Percentiles rank a stretch among this genome's conserved stretches.
phyloP scores from a whole-genome alignment of 2,888 invertebrate genomes.

The Cryptocheilus praepositus region DNA sequence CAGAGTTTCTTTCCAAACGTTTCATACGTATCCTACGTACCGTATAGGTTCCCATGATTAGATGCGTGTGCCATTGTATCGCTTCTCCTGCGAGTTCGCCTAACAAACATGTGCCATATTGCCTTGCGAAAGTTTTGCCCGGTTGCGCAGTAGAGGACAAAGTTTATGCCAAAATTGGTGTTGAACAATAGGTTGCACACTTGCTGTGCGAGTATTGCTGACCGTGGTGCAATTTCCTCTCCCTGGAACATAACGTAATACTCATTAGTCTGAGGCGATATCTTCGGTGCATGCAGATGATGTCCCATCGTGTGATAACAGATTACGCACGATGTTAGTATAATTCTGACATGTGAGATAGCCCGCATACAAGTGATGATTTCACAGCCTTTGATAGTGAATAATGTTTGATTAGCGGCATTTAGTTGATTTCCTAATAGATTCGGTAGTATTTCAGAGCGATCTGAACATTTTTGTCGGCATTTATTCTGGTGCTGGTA shows the following conservation, averaged over 20 bases:
- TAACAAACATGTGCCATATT: conserved; percentile 69
- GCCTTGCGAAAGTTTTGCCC: conserved; percentile 87
- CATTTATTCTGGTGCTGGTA: too few species aligned
- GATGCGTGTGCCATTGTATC: conserved; percentile 71
- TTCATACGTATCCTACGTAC: not conserved
- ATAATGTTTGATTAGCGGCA: too few species aligned
- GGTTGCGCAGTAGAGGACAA: conserved; percentile 87
- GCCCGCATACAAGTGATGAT: too few species aligned
- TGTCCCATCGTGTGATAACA: too few species aligned
- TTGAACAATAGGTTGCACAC: conserved; percentile 83
- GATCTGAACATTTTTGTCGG: too few species aligned
- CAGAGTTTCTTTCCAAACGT: too few species aligned
- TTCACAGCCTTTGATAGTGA: too few species aligned
- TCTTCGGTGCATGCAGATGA: too few species aligned
- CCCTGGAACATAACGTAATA: conserved; percentile 46
- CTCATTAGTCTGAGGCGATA: conserved; percentile 7
- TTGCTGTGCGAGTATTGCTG: conserved; percentile 80
- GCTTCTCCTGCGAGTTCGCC: conserved; percentile 44
- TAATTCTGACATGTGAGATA: too few species aligned
- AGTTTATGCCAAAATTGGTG: conserved; percentile 90
- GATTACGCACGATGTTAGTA: too few species aligned
- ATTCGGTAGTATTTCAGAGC: too few species aligned
- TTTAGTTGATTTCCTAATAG: too few species aligned
- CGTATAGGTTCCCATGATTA: conserved; percentile 43
- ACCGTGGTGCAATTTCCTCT: conserved; percentile 74